Evolutionary conservation across 35 echinoderm and acorn worm species (phyloP).

Genomic region (Strongylocentrotus purpuratus): DNA sequence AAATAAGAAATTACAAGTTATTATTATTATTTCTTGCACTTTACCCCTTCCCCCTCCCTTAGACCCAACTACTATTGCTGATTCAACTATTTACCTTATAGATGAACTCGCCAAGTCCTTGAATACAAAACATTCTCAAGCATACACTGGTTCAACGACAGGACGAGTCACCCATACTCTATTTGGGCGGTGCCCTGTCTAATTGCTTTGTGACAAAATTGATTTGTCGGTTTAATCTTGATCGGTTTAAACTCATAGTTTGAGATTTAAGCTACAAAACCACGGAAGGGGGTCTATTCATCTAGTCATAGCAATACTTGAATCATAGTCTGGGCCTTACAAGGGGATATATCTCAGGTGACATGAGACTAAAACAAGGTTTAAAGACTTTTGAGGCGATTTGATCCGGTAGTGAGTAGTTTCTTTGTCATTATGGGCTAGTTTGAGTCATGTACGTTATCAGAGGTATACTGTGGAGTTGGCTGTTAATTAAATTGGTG

Average conservation of each 20-base stretch:
- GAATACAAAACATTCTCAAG: background rate
- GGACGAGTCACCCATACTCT: background rate
- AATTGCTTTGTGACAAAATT: background rate
- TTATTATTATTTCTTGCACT: background rate
- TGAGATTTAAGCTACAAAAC: background rate
- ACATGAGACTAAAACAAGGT: too few relatives aligned
- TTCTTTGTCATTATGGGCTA: too few relatives aligned
- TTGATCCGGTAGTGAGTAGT: too few relatives aligned
- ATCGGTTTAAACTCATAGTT: constrained; percentile 4
- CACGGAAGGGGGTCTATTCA: background rate
- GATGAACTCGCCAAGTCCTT: background rate
- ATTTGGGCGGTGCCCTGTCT: background rate
- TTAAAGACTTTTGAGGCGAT: too few relatives aligned
- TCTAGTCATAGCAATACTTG: background rate
- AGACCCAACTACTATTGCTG: background rate
- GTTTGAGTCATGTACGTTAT: too few relatives aligned
- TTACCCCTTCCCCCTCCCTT: background rate
- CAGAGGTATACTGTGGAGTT: too few relatives aligned
- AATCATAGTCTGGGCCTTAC: background rate
- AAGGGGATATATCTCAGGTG: background rate
- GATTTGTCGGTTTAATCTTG: background rate
- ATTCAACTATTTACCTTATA: background rate
- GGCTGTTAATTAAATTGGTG: too few relatives aligned
- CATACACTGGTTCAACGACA: background rate
- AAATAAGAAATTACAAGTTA: too few relatives aligned